Evolutionary conservation across 2,797 vertebrate genomes (phyloP).

Genomic region (Sarcoramphus papa): DNA sequence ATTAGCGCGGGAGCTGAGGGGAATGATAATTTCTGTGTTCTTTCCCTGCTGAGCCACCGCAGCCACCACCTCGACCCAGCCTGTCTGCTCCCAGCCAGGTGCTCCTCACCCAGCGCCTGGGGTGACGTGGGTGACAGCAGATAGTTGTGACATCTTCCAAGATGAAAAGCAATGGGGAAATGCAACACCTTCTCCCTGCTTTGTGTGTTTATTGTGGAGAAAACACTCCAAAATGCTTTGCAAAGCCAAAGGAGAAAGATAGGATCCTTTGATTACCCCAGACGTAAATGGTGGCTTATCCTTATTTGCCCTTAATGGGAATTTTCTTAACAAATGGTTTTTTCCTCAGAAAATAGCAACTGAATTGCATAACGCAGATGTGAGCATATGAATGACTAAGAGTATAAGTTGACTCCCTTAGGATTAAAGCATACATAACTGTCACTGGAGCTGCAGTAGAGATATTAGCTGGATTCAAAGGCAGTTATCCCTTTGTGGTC

Average conservation of each 20-base stretch:
- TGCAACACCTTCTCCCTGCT: accelerated
- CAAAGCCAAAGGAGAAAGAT: neutral
- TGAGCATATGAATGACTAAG: neutral
- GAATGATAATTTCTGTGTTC: neutral
- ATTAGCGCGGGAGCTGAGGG: neutral
- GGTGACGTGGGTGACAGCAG: neutral
- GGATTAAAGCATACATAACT: neutral
- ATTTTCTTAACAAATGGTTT: neutral
- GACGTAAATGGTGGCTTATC: neutral
- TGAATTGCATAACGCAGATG: neutral
- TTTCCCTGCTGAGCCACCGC: neutral
- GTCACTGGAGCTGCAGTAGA: neutral
- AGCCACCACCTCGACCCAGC: neutral
- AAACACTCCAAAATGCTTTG: neutral
- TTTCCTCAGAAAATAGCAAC: neutral
- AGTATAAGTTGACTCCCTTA: neutral
- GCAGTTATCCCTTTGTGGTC: no score
- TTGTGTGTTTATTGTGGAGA: accelerated
- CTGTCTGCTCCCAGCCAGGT: neutral
- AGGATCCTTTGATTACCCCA: neutral
- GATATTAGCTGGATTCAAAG: neutral
- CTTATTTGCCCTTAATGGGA: neutral
- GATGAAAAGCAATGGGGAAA: neutral
- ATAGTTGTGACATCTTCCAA: accelerated
- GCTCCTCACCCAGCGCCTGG: neutral